These are phyloP conservation scores for Esox niger DNA, from an alignment of 2,113 vertebrate genomes.

Conservation along the genomic window DNA sequence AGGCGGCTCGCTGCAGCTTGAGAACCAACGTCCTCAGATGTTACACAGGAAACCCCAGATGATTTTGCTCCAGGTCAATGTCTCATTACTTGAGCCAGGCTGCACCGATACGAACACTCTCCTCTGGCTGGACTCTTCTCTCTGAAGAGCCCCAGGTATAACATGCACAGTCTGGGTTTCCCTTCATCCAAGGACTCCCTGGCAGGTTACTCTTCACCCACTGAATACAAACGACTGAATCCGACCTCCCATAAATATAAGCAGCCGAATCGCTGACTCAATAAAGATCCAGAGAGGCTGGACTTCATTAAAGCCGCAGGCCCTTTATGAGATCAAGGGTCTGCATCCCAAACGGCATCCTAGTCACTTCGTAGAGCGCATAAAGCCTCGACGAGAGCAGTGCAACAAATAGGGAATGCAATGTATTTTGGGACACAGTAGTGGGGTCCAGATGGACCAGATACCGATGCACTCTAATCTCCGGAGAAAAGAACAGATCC, in stretches of 20 bases:
- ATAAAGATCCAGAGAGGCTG: conserved; percentile 7
- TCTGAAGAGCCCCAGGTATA: not conserved
- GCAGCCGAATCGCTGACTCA: conserved; percentile 12
- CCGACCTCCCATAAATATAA: not conserved
- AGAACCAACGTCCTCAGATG: conserved; percentile 13
- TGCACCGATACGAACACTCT: not conserved
- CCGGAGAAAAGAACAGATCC: not conserved
- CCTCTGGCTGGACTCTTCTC: not conserved
- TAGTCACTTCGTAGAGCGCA: too few relatives aligned
- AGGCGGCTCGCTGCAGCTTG: not conserved
- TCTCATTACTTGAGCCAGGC: conserved; percentile 28
- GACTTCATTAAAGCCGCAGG: conserved; percentile 16
- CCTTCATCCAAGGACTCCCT: not conserved
- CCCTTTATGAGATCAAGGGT: not conserved
- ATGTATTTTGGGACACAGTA: too few relatives aligned
- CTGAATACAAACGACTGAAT: conserved; percentile 2
- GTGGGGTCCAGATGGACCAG: conserved; percentile 3
- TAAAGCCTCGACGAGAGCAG: too few relatives aligned
- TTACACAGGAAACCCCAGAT: conserved; percentile 17
- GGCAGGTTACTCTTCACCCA: not conserved
- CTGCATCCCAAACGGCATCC: not conserved
- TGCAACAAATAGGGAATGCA: too few relatives aligned
- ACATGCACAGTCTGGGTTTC: conserved; percentile 1
- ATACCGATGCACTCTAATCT: not conserved
- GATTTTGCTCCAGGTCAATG: conserved; percentile 35